phyloP scores from a whole-genome alignment of 2,888 invertebrate species.

The Ophioninae sp. region DNA sequence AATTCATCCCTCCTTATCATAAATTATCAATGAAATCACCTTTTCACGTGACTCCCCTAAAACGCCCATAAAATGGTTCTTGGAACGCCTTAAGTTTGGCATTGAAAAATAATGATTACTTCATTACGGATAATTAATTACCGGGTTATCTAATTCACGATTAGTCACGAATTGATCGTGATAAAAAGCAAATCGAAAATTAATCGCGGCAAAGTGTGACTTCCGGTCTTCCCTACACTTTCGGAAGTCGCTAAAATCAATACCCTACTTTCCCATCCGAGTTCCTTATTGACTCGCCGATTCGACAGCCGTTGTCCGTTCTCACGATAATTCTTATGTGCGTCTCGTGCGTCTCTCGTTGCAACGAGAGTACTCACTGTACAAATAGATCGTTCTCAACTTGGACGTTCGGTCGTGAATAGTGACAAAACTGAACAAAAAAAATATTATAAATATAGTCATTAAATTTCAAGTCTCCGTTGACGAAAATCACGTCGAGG shows the following conservation, averaged over 20 bases:
- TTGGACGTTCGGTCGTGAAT: slow-evolving; percentile 65
- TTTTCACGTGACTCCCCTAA: not conserved
- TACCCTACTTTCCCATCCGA: slow-evolving; percentile 12
- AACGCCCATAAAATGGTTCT: not conserved
- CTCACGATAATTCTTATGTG: slow-evolving; percentile 29
- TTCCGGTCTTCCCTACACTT: not conserved
- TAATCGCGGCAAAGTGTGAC: not conserved
- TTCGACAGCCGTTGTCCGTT: slow-evolving; percentile 35
- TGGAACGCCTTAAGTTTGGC: not conserved
- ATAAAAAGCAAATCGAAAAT: not conserved
- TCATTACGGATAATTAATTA: not conserved
- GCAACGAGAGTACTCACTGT: slow-evolving; percentile 29
- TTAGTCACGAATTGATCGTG: not conserved
- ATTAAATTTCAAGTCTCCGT: slow-evolving; percentile 69
- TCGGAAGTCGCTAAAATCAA: slow-evolving; percentile 14
- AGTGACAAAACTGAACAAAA: slow-evolving; percentile 25
- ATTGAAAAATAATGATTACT: not conserved
- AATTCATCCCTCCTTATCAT: not conserved
- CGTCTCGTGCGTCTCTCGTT: slow-evolving; percentile 17
- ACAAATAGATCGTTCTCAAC: slow-evolving; percentile 73
- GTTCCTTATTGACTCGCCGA: slow-evolving; percentile 5
- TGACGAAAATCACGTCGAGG: slow-evolving; percentile 35
- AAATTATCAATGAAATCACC: not conserved
- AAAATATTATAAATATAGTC: slow-evolving; percentile 31
- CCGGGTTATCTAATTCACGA: not conserved